Base-by-base conservation (phyloP, 1,140 invertebrate species). In the Leguminivora glycinivorella region DNA sequence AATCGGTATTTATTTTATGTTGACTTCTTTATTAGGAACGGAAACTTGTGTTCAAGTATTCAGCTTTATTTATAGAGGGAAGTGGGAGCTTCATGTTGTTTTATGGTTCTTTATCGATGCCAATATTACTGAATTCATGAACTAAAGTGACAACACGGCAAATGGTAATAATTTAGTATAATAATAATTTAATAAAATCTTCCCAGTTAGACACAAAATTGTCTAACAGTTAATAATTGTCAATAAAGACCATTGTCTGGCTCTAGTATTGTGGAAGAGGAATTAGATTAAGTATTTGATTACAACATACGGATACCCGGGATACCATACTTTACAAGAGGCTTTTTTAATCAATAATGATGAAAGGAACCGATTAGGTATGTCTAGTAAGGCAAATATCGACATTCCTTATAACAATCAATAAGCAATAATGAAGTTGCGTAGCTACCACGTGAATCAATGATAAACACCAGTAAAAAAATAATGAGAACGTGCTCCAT, bases 401-500 rank as follows among this genome's bases (percentile, higher is more conserved):
- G 47, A 52, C 47, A 52, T 52, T 52, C 47, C 47, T 52, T 17
- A 22, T 52, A 52, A 52, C 47, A 52, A 52, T 22, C 47, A 52
- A 52, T 52, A 52, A 38, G 47, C 47, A 22, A 22, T 52, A 52
- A 52, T 52, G 47, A 52, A 52, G 47, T 52, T 52, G 47, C 47
- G 47, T 52, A 52, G 47, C 47, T 52, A 52, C 22, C 17, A 52
- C 47, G 47, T 52, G 47, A 52, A 52, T 52, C 47, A 52, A 52
- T 52, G 47, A 52, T 52, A 52, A 52, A 52, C 47, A 52, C 6
- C 47, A 52, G 17, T 52, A 52, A 52, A 52, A 47, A 52, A 52
- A 52, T 52, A 52, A 52, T 52, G 47, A 52, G 47, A 52, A 52
- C 47, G 47, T 52, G 47, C 47, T 52, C 47, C 47, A 52, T 52